Conservation (phyloP, 2,888 invertebrate genomes). For the Onthophagus sagittarius region DNA sequence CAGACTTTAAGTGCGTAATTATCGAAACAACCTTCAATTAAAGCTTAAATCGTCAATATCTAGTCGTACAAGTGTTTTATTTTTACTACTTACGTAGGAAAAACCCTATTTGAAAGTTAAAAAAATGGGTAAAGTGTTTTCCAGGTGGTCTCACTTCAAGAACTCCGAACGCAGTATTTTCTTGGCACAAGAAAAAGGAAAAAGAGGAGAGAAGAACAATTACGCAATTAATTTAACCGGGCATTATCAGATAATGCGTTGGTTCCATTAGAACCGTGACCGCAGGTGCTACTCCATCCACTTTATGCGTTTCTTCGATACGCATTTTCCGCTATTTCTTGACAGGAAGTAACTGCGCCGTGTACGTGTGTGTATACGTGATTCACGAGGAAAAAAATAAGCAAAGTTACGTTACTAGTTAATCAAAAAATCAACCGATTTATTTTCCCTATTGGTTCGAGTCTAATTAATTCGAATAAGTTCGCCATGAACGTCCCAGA, state of each 20-base stretch:
- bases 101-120: background rate
- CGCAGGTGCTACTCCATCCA: background rate
- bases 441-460: background rate
- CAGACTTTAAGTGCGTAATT: background rate
- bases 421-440: background rate
- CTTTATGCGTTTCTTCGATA: background rate
- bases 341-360: background rate
- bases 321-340: background rate
- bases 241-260: background rate
- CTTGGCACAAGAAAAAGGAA: no score
- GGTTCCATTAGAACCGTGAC: background rate
- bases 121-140: background rate
- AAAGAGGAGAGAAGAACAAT: background rate
- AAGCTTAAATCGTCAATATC: background rate
- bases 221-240: constrained; percentile 5
- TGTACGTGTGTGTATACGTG: background rate
- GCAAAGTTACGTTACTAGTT: background rate
- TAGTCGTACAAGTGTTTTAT: background rate
- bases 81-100: no score
- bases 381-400: background rate
- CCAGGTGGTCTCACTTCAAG: background rate
- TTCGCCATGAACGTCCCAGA: background rate
- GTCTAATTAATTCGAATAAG: background rate
- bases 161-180: background rate
- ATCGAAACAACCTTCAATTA: background rate